These are phyloP conservation scores for Drosophila nannoptera DNA, from an alignment of 1,140 invertebrate genomes.

Conservation along the genomic window DNA sequence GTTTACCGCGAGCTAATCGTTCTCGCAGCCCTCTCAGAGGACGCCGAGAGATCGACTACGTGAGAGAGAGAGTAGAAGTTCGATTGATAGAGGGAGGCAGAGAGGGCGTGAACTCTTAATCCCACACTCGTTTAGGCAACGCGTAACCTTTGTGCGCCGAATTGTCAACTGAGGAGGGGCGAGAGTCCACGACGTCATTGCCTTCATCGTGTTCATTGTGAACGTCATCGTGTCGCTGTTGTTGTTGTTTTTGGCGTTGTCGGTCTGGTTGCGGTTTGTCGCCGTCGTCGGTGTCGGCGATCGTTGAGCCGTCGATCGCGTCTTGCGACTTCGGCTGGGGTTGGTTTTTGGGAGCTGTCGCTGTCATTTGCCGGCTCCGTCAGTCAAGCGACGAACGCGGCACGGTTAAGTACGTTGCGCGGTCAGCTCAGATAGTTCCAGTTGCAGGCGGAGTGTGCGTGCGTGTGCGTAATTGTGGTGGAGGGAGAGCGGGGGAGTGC, in stretches of 20 bases:
- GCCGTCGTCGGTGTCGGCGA: constrained; percentile 1
- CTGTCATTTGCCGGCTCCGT: constrained; percentile 51
- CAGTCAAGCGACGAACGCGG: constrained; percentile 74
- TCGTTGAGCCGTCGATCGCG: constrained; percentile 17
- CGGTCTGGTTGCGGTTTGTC: background rate
- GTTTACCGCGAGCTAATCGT: constrained; percentile 12
- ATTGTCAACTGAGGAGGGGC: too few relatives aligned
- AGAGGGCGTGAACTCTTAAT: too few relatives aligned
- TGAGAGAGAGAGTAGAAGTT: too few relatives aligned
- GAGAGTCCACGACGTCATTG: too few relatives aligned
- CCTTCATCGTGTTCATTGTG: too few relatives aligned
- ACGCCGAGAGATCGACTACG: background rate
- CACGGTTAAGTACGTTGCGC: constrained; percentile 57
- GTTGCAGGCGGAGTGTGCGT: background rate
- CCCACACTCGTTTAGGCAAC: background rate
- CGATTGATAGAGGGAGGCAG: too few relatives aligned
- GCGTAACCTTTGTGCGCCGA: constrained; percentile 8
- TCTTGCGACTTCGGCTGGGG: constrained; percentile 29
- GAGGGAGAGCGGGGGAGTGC: too few relatives aligned
- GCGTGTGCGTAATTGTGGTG: too few relatives aligned
- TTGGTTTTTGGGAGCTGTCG: constrained; percentile 32
- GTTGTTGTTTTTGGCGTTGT: background rate
- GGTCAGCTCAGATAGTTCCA: background rate
- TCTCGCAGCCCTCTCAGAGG: background rate
- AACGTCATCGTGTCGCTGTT: too few relatives aligned